These are phyloP conservation scores for Hippolais icterina DNA, from an alignment of 2,113 vertebrate species.

Conservation along the genomic window DNA sequence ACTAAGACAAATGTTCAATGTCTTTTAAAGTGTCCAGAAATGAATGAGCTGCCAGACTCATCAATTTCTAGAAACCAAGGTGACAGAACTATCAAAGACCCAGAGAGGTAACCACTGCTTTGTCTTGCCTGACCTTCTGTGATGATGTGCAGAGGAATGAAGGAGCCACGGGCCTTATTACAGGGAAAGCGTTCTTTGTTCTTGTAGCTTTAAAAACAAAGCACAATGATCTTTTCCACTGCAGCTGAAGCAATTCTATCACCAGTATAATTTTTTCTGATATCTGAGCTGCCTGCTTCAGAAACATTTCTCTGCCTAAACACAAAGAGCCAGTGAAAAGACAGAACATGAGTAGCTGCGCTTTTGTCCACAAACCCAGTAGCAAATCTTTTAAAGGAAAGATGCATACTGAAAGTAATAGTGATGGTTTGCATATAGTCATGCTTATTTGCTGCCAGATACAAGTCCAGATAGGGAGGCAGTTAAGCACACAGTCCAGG, in stretches of 20 bases:
- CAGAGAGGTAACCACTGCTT: slow-evolving; percentile 19
- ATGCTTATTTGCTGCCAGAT: background rate
- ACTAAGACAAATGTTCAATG: slow-evolving; percentile 47
- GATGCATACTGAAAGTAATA: background rate
- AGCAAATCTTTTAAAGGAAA: background rate
- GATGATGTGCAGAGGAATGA: slow-evolving; percentile 22
- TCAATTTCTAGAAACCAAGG: slow-evolving; percentile 52
- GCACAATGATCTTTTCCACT: slow-evolving; percentile 26
- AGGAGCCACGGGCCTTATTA: slow-evolving; percentile 38
- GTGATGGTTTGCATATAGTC: background rate
- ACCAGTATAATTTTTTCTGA: slow-evolving; percentile 17
- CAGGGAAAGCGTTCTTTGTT: slow-evolving; percentile 22
- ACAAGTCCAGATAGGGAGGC: fast-evolving
- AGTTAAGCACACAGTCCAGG: background rate
- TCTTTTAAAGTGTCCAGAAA: slow-evolving; percentile 39
- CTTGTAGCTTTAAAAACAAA: slow-evolving; percentile 46
- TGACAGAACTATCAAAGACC: slow-evolving; percentile 54
- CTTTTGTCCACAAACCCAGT: background rate
- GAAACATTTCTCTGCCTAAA: background rate
- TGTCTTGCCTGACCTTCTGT: slow-evolving; percentile 52
- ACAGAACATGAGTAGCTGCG: background rate
- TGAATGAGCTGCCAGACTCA: slow-evolving; percentile 50
- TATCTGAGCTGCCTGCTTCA: slow-evolving; percentile 5
- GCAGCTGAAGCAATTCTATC: slow-evolving; percentile 39
- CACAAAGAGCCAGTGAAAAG: background rate